Evolutionary conservation across 2,888 invertebrate genomes (phyloP).

Genomic region (Lasioglossum morio): DNA sequence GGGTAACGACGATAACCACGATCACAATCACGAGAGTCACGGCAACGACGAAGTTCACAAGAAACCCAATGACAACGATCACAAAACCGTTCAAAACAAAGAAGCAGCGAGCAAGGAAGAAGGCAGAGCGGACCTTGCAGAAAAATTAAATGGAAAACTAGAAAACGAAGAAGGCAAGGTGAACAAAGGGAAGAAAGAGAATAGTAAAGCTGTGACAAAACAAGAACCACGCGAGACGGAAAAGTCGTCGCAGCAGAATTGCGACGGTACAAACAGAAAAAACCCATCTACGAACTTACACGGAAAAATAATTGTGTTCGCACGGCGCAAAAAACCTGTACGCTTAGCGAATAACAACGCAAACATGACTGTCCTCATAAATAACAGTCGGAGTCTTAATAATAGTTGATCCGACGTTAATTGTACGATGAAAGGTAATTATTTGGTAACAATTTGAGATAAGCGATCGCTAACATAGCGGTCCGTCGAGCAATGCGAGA

Average conservation of each 20-base stretch:
- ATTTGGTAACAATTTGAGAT: neutral
- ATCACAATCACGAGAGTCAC: neutral
- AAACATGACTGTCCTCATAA: constrained; percentile 64
- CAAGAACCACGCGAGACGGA: neutral
- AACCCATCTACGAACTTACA: constrained; percentile 30
- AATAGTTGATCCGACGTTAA: neutral
- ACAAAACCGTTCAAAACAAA: neutral
- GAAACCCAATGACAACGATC: neutral
- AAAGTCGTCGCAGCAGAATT: neutral
- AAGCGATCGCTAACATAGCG: too few species aligned
- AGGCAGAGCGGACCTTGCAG: neutral
- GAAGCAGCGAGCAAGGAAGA: neutral
- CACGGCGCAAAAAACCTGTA: constrained; percentile 73
- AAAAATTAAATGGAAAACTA: neutral
- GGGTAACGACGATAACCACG: neutral
- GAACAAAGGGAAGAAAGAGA: neutral
- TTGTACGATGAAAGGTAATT: neutral
- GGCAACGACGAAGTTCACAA: neutral
- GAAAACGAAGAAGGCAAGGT: neutral
- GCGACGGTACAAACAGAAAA: neutral
- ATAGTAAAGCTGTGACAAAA: neutral
- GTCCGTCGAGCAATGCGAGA: neutral
- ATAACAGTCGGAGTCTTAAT: neutral
- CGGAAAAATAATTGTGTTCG: constrained; percentile 65
- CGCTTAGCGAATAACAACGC: constrained; percentile 74